A percentile compares a stretch with the other conserved stretches of the same genome.
Conservation (phyloP, 2,888 invertebrate species). For the Standfussiana lucernea region DNA sequence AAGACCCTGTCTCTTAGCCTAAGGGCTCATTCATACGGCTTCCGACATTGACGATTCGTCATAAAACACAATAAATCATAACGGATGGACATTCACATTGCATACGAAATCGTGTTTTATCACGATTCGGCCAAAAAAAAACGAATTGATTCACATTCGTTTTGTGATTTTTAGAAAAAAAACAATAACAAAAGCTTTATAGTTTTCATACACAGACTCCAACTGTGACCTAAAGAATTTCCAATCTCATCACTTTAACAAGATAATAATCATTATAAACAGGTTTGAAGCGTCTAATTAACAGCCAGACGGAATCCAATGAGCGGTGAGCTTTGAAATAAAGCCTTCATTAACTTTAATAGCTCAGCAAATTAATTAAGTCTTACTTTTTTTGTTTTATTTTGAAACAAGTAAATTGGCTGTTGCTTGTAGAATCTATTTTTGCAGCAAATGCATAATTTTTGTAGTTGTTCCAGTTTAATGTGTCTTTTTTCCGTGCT, state of each 20-base stretch:
- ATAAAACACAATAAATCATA: no score
- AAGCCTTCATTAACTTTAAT: slow-evolving; percentile 31
- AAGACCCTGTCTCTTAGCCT: background rate
- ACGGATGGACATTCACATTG: no score
- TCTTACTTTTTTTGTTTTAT: background rate
- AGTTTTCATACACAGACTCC: background rate
- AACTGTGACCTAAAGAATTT: background rate
- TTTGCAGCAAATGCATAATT: background rate
- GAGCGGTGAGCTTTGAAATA: slow-evolving; percentile 27
- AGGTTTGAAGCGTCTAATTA: slow-evolving; percentile 21
- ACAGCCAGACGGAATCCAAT: background rate
- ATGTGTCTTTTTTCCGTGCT: background rate
- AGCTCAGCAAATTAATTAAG: slow-evolving; percentile 26
- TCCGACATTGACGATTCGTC: no score
- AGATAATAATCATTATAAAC: slow-evolving; percentile 23
- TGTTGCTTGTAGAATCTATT: background rate
- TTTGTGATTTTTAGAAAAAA: no score
- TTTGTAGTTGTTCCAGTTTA: background rate
- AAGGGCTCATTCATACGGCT: no score
- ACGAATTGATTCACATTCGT: no score
- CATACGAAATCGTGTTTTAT: no score
- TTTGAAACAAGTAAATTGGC: background rate
- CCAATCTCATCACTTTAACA: background rate
- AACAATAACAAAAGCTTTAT: background rate
- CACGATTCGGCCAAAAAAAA: no score